Conservation (phyloP, 2,113 vertebrate genomes). For the Phyllostomus discolor region DNA sequence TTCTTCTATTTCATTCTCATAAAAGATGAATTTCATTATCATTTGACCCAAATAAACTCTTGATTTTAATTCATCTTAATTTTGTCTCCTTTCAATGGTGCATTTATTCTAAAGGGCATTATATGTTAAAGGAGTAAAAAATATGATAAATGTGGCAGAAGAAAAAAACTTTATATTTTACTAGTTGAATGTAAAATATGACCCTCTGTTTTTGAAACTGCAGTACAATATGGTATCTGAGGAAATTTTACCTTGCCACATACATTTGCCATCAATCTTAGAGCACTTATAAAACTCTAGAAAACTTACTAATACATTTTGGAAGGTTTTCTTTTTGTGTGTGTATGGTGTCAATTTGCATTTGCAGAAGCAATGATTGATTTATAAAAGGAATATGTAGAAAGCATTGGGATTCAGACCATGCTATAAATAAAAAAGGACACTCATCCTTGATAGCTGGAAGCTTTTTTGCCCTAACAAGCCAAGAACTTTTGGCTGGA, state of each 20-base stretch:
- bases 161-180: background rate
- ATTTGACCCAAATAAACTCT: background rate
- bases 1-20: background rate
- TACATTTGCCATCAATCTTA: background rate
- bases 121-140: background rate
- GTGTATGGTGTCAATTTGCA: background rate
- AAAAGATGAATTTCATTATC: background rate
- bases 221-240: background rate
- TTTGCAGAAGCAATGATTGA: constrained; percentile 1
- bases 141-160: background rate
- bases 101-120: background rate
- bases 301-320: background rate
- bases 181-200: background rate
- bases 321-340: background rate
- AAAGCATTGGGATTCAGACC: background rate
- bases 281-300: background rate
- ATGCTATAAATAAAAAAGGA: background rate
- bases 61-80: background rate
- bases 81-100: background rate
- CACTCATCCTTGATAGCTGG: background rate
- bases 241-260: background rate
- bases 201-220: background rate
- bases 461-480: background rate
- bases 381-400: background rate
- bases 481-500: constrained; percentile 40